Percentiles rank a stretch among this genome's conserved stretches.
Conservation (phyloP, 2,888 invertebrate species). For the Gnatocerus cornutus region DNA sequence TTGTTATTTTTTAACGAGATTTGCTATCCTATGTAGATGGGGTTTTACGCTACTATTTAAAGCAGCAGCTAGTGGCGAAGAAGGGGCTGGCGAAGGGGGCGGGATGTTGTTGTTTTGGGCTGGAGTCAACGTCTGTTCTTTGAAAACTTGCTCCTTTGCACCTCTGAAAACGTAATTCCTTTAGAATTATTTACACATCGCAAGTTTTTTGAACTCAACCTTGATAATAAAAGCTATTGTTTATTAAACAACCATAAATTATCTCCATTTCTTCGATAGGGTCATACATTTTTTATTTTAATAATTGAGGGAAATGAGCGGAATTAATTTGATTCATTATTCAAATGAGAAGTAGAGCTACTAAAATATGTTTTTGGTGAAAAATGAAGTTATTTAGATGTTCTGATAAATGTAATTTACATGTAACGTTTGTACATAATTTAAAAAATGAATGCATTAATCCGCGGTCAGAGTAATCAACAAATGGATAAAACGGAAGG, state of each 20-base stretch:
- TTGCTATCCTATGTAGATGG: slow-evolving; percentile 71
- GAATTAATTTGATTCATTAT: slow-evolving; percentile 16
- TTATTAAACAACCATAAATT: neutral
- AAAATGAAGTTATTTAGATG: slow-evolving; percentile 14
- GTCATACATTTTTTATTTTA: too few relatives aligned
- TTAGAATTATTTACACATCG: too few relatives aligned
- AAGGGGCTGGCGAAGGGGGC: slow-evolving; percentile 67
- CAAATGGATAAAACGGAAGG: too few relatives aligned
- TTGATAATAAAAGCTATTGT: neutral
- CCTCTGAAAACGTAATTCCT: slow-evolving; percentile 66
- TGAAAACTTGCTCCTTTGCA: slow-evolving; percentile 72
- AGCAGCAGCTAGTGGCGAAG: slow-evolving; percentile 67
- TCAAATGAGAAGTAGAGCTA: neutral
- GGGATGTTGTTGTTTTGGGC: slow-evolving; percentile 67
- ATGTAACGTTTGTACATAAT: neutral
- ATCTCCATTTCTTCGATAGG: slow-evolving; percentile 7
- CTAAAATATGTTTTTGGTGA: neutral
- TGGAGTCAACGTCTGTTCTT: slow-evolving; percentile 66
- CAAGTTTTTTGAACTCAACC: too few relatives aligned
- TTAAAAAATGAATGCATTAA: slow-evolving; percentile 6
- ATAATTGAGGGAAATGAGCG: too few relatives aligned
- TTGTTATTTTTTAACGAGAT: slow-evolving; percentile 71
- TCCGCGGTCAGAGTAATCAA: neutral
- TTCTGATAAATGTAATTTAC: slow-evolving; percentile 14
- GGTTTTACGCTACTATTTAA: slow-evolving; percentile 70